Conservation (phyloP, 2,113 vertebrate genomes). For the Grantiella picta region DNA sequence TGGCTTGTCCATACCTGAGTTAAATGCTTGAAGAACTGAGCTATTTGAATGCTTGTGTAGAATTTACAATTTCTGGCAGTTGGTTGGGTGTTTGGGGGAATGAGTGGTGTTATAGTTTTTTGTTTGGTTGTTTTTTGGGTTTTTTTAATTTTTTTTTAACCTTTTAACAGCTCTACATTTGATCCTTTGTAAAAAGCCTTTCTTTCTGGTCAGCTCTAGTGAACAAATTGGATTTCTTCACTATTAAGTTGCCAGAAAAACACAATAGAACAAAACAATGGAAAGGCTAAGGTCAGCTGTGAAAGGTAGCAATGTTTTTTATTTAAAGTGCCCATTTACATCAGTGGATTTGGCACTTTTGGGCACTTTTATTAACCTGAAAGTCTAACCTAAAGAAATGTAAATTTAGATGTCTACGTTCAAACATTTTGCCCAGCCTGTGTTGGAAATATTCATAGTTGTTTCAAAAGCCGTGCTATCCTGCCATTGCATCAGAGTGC, state of each 20-base stretch:
- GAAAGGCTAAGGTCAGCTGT: not conserved
- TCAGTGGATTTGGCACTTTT: not conserved
- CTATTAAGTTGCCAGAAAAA: not conserved
- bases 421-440: not conserved
- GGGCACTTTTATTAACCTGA: not conserved
- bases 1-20: not conserved
- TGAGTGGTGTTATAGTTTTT: accelerated
- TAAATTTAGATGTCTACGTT: not conserved
- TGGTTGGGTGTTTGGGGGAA: not conserved
- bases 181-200: not conserved
- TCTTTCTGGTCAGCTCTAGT: not conserved
- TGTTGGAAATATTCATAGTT: not conserved
- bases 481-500: not conserved
- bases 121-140: not conserved
- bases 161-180: not conserved
- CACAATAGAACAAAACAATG: not conserved
- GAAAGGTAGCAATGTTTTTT: not conserved
- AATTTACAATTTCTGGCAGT: not conserved
- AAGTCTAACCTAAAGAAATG: not conserved
- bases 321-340: not conserved
- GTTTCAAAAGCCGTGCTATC: not conserved
- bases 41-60: not conserved
- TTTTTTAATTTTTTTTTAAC: not conserved
- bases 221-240: not conserved
- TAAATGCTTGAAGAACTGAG: not conserved